A percentile compares a stretch with the other conserved stretches of the same genome.
Evolutionary conservation across 2,113 vertebrate genomes (phyloP).

Genomic region (Eubucco bourcierii): DNA sequence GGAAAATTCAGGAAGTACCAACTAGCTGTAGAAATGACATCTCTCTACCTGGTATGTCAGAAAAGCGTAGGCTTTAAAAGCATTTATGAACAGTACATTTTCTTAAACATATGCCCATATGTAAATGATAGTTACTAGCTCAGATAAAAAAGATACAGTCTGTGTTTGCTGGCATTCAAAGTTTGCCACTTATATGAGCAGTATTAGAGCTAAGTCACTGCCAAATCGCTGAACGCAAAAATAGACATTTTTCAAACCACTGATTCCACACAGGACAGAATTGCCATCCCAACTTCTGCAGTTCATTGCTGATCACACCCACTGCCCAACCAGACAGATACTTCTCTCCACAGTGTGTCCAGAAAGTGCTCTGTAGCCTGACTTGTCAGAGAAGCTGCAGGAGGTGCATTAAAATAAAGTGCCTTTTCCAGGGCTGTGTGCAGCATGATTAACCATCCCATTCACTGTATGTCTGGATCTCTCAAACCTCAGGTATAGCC

Average conservation of each 20-base stretch:
- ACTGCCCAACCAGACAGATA: neutral
- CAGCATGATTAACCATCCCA: neutral
- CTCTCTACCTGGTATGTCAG: neutral
- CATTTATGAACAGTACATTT: constrained; percentile 7
- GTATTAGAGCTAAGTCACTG: neutral
- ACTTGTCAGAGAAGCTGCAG: constrained; percentile 13
- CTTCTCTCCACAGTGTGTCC: constrained; percentile 21
- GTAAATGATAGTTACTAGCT: neutral
- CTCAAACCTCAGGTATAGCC: neutral
- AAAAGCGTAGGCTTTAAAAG: constrained; percentile 20
- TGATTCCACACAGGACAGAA: rapidly evolving
- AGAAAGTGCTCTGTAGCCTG: constrained; percentile 35
- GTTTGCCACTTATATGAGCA: neutral
- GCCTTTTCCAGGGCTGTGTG: constrained; percentile 21
- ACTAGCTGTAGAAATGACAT: neutral
- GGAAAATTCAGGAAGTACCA: constrained; percentile 4
- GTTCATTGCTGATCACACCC: neutral
- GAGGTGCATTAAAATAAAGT: constrained; percentile 30
- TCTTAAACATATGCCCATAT: neutral
- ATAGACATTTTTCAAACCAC: neutral
- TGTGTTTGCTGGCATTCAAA: neutral
- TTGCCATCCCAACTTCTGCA: neutral
- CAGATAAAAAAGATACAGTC: neutral
- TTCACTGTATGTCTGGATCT: neutral
- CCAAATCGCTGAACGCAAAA: neutral